Percentiles rank a stretch among this genome's conserved stretches.
phyloP scores from a whole-genome alignment of 2,797 vertebrate genomes.

The Bradypodion ventrale region DNA sequence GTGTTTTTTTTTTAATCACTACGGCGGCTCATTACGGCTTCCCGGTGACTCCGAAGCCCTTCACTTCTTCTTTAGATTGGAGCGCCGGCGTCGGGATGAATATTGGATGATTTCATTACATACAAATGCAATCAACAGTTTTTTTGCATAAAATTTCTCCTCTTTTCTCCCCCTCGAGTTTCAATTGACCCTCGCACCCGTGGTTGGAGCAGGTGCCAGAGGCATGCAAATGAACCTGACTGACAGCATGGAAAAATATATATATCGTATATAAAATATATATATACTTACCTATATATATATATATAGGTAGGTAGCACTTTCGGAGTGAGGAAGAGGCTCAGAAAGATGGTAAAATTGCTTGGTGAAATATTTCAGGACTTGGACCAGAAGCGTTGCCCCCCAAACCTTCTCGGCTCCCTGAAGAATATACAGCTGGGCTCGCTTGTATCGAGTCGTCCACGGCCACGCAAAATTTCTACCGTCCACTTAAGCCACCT shows the following conservation, averaged over 20 bases:
- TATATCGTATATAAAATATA: not conserved
- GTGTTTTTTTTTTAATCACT: slow-evolving; percentile 90
- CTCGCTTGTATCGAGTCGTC: not conserved
- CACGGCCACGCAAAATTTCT: not conserved
- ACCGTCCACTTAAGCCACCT: not conserved
- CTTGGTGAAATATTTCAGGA: slow-evolving; percentile 57
- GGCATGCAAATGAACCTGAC: slow-evolving; percentile 89
- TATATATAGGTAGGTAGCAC: not conserved
- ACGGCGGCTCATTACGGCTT: slow-evolving; percentile 86
- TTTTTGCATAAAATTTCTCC: slow-evolving; percentile 85
- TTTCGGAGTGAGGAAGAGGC: slow-evolving; percentile 54
- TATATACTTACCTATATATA: not conserved
- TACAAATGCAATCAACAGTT: slow-evolving; percentile 89
- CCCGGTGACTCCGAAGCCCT: slow-evolving; percentile 84
- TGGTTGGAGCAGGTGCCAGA: slow-evolving; percentile 82
- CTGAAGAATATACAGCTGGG: not conserved
- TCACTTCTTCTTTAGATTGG: slow-evolving; percentile 86
- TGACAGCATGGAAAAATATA: slow-evolving; percentile 54
- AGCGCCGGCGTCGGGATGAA: slow-evolving; percentile 84
- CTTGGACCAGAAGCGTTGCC: slow-evolving; percentile 52
- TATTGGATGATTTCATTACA: slow-evolving; percentile 89
- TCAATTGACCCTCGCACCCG: slow-evolving; percentile 86
- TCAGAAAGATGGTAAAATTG: slow-evolving; percentile 67
- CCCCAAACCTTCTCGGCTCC: not conserved
- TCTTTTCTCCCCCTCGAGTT: slow-evolving; percentile 86